Conservation (phyloP, 2,888 invertebrate species). For the Polydesmus complanatus region DNA sequence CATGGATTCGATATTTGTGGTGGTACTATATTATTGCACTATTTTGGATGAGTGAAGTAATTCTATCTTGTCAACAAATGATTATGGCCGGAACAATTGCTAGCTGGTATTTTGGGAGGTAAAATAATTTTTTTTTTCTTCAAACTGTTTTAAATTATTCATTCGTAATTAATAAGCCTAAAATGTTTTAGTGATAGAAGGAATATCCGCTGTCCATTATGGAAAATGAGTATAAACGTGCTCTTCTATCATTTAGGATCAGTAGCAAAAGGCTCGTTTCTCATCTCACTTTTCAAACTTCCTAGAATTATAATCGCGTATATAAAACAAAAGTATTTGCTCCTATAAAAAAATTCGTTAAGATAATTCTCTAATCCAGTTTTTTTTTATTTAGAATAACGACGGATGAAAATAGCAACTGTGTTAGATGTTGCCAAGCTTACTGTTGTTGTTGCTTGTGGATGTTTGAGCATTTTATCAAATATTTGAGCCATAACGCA, state of each 20-base stretch:
- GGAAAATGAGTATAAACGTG: constrained; percentile 16
- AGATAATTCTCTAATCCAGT: neutral
- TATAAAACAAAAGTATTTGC: constrained; percentile 62
- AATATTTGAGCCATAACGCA: constrained; percentile 85
- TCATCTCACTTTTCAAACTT: constrained; percentile 84
- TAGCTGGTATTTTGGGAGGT: constrained; percentile 82
- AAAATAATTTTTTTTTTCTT: constrained; percentile 19
- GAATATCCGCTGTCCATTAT: constrained; percentile 19
- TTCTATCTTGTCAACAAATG: constrained; percentile 87
- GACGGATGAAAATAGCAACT: neutral
- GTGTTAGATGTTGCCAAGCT: constrained; percentile 31
- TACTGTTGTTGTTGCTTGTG: constrained; percentile 83
- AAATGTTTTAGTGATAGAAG: constrained; percentile 18
- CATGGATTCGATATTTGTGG: constrained; percentile 82
- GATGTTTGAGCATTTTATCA: constrained; percentile 78
- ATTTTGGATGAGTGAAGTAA: constrained; percentile 87
- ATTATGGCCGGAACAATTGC: constrained; percentile 85
- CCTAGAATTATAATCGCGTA: constrained; percentile 77
- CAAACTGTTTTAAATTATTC: neutral
- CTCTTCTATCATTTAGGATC: constrained; percentile 70
- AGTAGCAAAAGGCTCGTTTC: constrained; percentile 82
- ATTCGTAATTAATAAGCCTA: no score
- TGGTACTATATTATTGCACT: constrained; percentile 81
- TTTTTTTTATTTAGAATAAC: neutral
- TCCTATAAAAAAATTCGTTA: neutral